These are phyloP conservation scores for Xestia c-nigrum DNA, from an alignment of 2,888 invertebrate genomes.

Conservation along the genomic window DNA sequence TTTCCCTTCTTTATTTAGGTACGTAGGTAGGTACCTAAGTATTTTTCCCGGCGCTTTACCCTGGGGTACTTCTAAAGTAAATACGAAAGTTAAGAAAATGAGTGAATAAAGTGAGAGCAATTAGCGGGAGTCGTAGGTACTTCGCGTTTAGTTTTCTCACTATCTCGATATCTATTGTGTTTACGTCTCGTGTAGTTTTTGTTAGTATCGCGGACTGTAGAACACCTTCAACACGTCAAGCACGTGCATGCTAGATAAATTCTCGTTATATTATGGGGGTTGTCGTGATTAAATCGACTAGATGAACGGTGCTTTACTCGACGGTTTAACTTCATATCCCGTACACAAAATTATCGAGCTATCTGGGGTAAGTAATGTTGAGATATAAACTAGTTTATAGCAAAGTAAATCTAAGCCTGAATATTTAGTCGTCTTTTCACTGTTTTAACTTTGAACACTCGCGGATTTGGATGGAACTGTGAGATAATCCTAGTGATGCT, in stretches of 20 bases:
- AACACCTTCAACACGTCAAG: constrained; percentile 58
- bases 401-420: constrained; percentile 11
- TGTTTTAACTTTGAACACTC: constrained; percentile 61
- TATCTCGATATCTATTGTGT: constrained; percentile 52
- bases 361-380: constrained; percentile 48
- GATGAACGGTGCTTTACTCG: constrained; percentile 36
- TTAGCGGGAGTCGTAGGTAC: constrained; percentile 25
- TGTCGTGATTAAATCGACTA: constrained; percentile 48
- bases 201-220: constrained; percentile 62
- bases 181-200: constrained; percentile 63
- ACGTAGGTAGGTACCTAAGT: constrained; percentile 16
- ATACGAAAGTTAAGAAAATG: constrained; percentile 18
- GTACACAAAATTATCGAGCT: constrained; percentile 37
- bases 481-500: constrained; percentile 61
- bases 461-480: constrained; percentile 42
- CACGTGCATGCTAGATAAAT: constrained; percentile 25
- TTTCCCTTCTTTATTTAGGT: constrained; percentile 53
- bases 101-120: constrained; percentile 32
- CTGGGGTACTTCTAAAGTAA: constrained; percentile 21
- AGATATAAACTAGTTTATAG: constrained; percentile 35
- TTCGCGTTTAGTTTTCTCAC: constrained; percentile 39
- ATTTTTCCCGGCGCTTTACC: constrained; percentile 28
- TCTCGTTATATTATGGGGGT: constrained; percentile 41
- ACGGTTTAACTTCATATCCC: constrained; percentile 37
- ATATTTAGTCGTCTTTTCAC: constrained; percentile 37